These are phyloP conservation scores for Temnothorax curvispinosus DNA, from an alignment of 1,140 invertebrate species.

Conservation along the genomic window DNA sequence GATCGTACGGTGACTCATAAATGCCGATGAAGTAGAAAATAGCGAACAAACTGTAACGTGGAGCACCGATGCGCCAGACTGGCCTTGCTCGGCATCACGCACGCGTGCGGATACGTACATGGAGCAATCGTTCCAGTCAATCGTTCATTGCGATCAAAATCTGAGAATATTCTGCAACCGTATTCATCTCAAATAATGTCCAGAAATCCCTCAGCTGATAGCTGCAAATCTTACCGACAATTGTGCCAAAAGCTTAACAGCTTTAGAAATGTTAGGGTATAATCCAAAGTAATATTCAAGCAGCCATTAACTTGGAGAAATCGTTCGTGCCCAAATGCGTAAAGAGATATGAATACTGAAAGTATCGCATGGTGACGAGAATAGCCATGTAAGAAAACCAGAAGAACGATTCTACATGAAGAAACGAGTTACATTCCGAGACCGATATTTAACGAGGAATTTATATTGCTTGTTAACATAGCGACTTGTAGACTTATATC, in stretches of 20 bases:
- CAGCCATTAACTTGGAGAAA: neutral
- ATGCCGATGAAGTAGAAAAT: conserved; percentile 11
- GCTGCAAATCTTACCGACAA: conserved; percentile 29
- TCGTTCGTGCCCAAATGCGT: too few relatives aligned
- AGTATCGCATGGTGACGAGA: neutral
- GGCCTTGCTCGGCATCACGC: conserved; percentile 36
- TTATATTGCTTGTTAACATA: conserved; percentile 13
- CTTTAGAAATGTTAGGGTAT: conserved; percentile 38
- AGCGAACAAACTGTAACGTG: neutral
- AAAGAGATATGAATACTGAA: conserved; percentile 29
- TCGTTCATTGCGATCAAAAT: conserved; percentile 43
- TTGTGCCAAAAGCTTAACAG: conserved; percentile 19
- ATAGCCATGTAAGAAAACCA: conserved; percentile 29
- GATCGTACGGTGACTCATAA: neutral
- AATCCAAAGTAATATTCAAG: conserved; percentile 35
- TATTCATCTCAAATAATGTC: neutral
- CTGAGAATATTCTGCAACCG: conserved; percentile 27
- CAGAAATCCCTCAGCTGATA: neutral
- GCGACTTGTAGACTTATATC: neutral
- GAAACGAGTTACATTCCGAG: neutral
- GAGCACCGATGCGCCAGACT: conserved; percentile 22
- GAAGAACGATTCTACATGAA: neutral
- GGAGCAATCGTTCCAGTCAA: conserved; percentile 18
- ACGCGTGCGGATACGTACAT: neutral
- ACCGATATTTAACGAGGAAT: neutral